A percentile compares a stretch with the other conserved stretches of the same genome.
Evolutionary conservation across 2,888 invertebrate genomes (phyloP).

Genomic region (Antitype chi): DNA sequence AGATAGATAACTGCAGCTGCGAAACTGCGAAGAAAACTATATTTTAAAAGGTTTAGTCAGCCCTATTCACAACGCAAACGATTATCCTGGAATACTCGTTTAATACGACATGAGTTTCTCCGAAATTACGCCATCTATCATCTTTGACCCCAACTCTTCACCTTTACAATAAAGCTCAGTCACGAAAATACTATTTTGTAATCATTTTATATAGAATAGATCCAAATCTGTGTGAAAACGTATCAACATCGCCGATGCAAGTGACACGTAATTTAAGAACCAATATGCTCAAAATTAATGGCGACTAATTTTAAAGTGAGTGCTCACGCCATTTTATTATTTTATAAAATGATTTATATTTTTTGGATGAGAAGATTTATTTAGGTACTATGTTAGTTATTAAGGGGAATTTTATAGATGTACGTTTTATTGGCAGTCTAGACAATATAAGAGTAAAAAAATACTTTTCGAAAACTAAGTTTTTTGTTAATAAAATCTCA

Average conservation of each 20-base stretch:
- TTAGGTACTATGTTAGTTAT: background rate
- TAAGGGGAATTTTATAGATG: background rate
- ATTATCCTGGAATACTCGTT: background rate
- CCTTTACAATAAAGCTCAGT: background rate
- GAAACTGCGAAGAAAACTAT: background rate
- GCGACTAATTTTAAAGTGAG: conserved; percentile 39
- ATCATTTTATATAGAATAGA: conserved; percentile 6
- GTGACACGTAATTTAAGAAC: conserved; percentile 49
- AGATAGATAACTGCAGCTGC: no score
- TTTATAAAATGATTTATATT: conserved; percentile 20
- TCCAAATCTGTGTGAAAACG: conserved; percentile 26
- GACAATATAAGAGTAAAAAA: background rate
- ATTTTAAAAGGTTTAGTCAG: background rate
- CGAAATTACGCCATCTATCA: background rate
- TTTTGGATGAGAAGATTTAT: conserved; percentile 16
- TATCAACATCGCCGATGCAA: conserved; percentile 26
- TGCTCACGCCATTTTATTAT: conserved; percentile 16
- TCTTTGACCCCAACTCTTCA: conserved; percentile 3
- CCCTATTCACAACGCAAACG: background rate
- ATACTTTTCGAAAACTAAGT: no score
- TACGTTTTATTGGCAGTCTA: conserved; percentile 1
- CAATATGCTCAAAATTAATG: conserved; percentile 40
- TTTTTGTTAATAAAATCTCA: background rate
- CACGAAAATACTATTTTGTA: background rate
- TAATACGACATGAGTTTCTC: background rate